Base-by-base conservation (phyloP, 1,140 invertebrate genomes). In the Phymorhynchus buccinoides region DNA sequence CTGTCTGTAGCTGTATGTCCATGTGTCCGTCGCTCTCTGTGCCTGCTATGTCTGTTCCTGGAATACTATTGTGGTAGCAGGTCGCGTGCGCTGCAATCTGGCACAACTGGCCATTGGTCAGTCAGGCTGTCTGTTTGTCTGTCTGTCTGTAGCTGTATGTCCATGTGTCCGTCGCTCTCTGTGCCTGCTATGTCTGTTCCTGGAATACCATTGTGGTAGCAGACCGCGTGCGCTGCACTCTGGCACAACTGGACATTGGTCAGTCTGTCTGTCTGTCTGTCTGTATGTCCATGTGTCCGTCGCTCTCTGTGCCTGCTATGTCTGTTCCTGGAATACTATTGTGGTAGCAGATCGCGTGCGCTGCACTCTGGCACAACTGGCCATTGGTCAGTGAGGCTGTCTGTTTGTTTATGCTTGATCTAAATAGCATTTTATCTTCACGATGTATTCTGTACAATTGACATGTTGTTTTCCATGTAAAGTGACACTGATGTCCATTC, bases 191-290 rank as follows among this genome's bases (percentile, higher is more conserved):
- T 9, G 48, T 9, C 0, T 9, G 48, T 9, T 92, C 97, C 78
- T 94, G 96, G 44, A 97, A 98, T 90, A 94, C 98, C 75, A 95
- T 95, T 56, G 94, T 95, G 6, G 94, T 98, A 30, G 97, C 97
- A 27, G 96, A 97, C 89, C 96, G 96, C 91, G 93, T 98, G n/a
- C 96, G 97, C 85, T 99, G 98, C 92, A 96, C 97, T 1, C 95
- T 98, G 86, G 96, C 97, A 30, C 98, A 99, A 93, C 93, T 99
- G 68, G 96, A 97, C 18, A 97, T 99, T 81, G 94, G 94, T 94
- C 88, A 89, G 84, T 44, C 39, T 32, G 41, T 62, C 4, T 81
- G 41, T 81, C 3, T 56, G 14, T 81, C 7, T 48, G 56, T 56
- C 3, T 56, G 44, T 81, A 2, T 42, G 80, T 81, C 3, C 35